Base-by-base conservation (phyloP, 1,140 invertebrate genomes). In the Drosophila orosa region DNA sequence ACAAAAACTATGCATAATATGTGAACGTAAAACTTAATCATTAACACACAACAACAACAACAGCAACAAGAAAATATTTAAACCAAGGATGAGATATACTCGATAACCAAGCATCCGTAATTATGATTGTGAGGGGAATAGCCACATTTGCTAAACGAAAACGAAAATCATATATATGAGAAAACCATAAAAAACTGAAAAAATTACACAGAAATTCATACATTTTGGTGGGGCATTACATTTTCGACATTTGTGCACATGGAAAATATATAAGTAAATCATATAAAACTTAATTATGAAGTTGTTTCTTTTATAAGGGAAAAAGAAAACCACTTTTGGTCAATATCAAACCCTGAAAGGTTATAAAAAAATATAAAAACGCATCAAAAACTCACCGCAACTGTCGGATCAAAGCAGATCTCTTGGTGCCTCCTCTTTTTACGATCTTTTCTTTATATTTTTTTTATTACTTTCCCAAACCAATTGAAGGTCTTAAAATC, bases 241-340 rank as follows among this genome's bases (percentile, higher is more conserved):
- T 69, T 82, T 83, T 86, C 66, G 84, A 83, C 80, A 78, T 87
- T 87, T 82, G 82, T 87, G 82, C 84, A 78, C 83, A 73, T 73
- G 79, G 62, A 83, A 80, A 86, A 86, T 86, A 86, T 86, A 87
- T 57, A 85, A 85, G 74, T 85, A 86, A 86, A 86, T 74, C 66
- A 86, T 85, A 85, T 85, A 76, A 78, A 86, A 85, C 67, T 65
- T 42, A 85, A 48, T 3, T 40, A 6, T 17, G n/a, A 33, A n/a
- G 8, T 52, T 60, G 57, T 44, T 24, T 9, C 24, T 44, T 29
- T 7, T 29, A 15, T 1, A 19, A 1, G 19, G 42, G 6, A 42
- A 8, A 1, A 42, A 5, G 17, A 40, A n/a, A n/a, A n/a, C n/a
- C n/a, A n/a, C n/a, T n/a, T n/a, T n/a, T n/a, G n/a, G n/a, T n/a